Evolutionary conservation across 2,113 vertebrate species (phyloP).

Genomic region (Microtus ochrogaster): DNA sequence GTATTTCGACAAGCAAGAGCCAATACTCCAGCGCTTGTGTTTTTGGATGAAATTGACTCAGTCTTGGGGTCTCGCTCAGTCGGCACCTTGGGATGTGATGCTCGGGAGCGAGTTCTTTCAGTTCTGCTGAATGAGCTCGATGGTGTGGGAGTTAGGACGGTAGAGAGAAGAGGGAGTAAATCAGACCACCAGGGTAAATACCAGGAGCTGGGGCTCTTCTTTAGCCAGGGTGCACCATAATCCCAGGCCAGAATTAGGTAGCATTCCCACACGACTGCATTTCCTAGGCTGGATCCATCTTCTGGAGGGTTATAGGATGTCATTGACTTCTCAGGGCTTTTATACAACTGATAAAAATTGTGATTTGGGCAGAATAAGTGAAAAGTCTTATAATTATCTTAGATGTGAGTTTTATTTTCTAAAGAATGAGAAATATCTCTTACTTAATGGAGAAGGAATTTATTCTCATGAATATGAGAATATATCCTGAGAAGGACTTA

Average conservation of each 20-base stretch:
- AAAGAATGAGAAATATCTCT: conserved; percentile 19
- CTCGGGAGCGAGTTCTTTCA: conserved; percentile 93
- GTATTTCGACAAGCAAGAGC: conserved; percentile 95
- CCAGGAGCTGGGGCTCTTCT: conserved; percentile 84
- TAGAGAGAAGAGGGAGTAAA: conserved; percentile 91
- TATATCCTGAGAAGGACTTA: not conserved
- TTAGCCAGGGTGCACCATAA: conserved; percentile 7
- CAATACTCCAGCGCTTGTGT: conserved; percentile 94
- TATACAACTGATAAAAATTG: not conserved
- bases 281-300: not conserved
- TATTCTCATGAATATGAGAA: not conserved
- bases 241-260: not conserved
- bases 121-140: conserved; percentile 97
- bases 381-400: conserved; percentile 20
- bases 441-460: not conserved
- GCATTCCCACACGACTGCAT: not conserved
- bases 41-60: conserved; percentile 97
- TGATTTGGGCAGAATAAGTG: not conserved
- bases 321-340: not conserved
- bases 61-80: conserved; percentile 92
- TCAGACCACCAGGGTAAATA: conserved; percentile 83
- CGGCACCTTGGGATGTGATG: conserved; percentile 81
- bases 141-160: conserved; percentile 92
- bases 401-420: conserved; percentile 8
- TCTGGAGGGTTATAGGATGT: not conserved